Base-by-base conservation (phyloP, 2,888 invertebrate genomes). In the Hirtodrosophila confusa region DNA sequence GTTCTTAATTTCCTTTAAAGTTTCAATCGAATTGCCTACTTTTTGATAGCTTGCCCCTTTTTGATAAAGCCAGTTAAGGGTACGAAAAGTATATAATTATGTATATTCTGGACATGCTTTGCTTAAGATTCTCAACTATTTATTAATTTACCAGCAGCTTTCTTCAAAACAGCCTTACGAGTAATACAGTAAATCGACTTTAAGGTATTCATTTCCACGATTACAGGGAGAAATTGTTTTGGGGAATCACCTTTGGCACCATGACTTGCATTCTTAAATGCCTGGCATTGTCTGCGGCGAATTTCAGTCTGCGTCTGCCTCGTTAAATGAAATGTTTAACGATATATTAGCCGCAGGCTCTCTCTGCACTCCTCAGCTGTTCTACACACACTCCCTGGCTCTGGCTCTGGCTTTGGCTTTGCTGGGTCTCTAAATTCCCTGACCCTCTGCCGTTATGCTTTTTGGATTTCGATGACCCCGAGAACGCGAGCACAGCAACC, bases 241-340 rank as follows among this genome's bases (percentile, higher is more conserved):
- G 17, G 6, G 40, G 58, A 64, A 75, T 33, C 24, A 35, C 37
- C 8, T 17, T 29, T 37, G 40, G 23, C 56, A 41, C 11, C 61
- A 54, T 72, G 66, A 51, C 61, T 77, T 74, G 73, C 73, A 74
- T 74, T 76, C 73, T 58, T 51, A 56, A 73, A 73, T 53, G 74
- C 12, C 45, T 12, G 47, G 37, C 53, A 44, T 23, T 31, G 58
- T 58, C 47, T 64, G 17, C 27, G 29, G 44, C 61, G 51, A 43
- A 37, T 44, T 70, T 35, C 44, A 43, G 71, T 71, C 72, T 71
- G 47, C 24, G 70, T 70, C 77, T 73, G 82, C 51, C 80, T 84
- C 86, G 84, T 88, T 88, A 84, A 86, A 88, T 86, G 80, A 82
- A 86, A 86, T 88, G 89, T 79, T 88, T 80, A 86, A 79, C 88